A percentile compares a stretch with the other conserved stretches of the same genome.
Conservation (phyloP, 2,113 vertebrate genomes). For the Lycocorax pyrrhopterus region DNA sequence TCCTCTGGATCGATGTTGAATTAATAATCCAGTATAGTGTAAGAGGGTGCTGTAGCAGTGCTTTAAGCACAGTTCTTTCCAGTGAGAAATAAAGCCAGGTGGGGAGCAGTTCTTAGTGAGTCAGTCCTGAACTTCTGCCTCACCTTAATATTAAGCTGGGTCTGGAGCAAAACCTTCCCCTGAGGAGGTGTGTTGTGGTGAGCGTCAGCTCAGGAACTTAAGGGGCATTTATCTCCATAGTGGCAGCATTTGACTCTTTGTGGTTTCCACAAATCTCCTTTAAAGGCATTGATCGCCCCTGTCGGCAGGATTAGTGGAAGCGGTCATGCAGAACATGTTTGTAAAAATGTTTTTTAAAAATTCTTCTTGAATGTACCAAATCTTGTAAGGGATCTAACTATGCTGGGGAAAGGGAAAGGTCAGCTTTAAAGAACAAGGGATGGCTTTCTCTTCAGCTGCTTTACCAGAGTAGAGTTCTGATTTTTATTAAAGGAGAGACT, state of each 20-base stretch:
- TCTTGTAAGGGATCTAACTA: slow-evolving; percentile 53
- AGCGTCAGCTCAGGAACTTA: slow-evolving; percentile 64
- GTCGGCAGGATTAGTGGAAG: slow-evolving; percentile 72
- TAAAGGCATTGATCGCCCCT: slow-evolving; percentile 77
- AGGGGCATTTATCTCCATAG: slow-evolving; percentile 80
- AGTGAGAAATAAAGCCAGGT: slow-evolving; percentile 33
- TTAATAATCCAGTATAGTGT: neutral
- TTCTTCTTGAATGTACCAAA: slow-evolving; percentile 17
- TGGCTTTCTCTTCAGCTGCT: slow-evolving; percentile 19
- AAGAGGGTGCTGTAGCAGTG: neutral
- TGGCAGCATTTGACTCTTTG: slow-evolving; percentile 75
- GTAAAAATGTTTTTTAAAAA: slow-evolving; percentile 62
- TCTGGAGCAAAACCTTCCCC: slow-evolving; percentile 70
- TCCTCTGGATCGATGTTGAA: neutral
- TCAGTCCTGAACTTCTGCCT: slow-evolving; percentile 56
- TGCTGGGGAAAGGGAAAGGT: slow-evolving; percentile 8
- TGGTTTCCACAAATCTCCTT: slow-evolving; percentile 80
- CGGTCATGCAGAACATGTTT: slow-evolving; percentile 70
- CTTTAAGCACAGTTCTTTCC: neutral
- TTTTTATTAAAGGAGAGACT: slow-evolving; percentile 14
- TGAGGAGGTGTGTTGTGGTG: slow-evolving; percentile 73
- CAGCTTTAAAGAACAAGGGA: slow-evolving; percentile 37
- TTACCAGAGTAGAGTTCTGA: neutral
- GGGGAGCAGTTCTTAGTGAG: neutral
- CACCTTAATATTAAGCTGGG: slow-evolving; percentile 52